Evolutionary conservation across 2,113 vertebrate genomes (phyloP).

Genomic region (Cichladusa arquata): DNA sequence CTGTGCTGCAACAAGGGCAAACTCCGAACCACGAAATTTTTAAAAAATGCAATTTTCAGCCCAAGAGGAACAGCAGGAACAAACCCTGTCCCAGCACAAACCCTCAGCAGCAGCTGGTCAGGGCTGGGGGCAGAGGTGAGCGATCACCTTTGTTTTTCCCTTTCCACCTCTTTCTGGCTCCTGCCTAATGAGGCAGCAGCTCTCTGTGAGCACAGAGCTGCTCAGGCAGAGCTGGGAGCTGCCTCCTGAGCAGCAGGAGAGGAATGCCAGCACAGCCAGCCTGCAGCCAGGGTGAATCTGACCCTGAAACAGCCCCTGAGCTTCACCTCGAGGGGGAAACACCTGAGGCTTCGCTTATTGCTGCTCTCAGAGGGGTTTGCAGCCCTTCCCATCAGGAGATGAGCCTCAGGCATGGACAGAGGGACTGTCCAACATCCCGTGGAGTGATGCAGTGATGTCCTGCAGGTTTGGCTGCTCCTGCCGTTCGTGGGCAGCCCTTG

Average conservation of each 20-base stretch:
- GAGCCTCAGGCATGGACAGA: fast-evolving
- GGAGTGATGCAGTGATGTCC: background rate
- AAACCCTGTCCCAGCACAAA: background rate
- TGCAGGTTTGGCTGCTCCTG: background rate
- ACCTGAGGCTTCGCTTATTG: background rate
- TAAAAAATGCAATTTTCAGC: background rate
- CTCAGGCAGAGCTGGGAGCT: background rate
- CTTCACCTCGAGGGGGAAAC: background rate
- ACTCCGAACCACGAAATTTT: fast-evolving
- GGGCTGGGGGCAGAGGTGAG: background rate
- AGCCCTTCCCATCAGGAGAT: background rate
- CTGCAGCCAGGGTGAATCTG: background rate
- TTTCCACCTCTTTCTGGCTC: background rate
- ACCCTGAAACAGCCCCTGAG: background rate
- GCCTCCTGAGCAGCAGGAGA: fast-evolving
- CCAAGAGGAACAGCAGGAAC: background rate
- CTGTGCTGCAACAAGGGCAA: background rate
- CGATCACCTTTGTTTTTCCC: background rate
- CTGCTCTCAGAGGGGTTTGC: background rate
- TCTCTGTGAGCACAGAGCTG: background rate
- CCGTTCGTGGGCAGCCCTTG: fast-evolving
- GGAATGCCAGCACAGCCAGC: background rate
- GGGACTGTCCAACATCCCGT: background rate
- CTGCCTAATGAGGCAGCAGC: background rate
- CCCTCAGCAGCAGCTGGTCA: background rate